These are phyloP conservation scores for Phalacrocorax carbo DNA, from an alignment of 2,113 vertebrate species.

Conservation along the genomic window DNA sequence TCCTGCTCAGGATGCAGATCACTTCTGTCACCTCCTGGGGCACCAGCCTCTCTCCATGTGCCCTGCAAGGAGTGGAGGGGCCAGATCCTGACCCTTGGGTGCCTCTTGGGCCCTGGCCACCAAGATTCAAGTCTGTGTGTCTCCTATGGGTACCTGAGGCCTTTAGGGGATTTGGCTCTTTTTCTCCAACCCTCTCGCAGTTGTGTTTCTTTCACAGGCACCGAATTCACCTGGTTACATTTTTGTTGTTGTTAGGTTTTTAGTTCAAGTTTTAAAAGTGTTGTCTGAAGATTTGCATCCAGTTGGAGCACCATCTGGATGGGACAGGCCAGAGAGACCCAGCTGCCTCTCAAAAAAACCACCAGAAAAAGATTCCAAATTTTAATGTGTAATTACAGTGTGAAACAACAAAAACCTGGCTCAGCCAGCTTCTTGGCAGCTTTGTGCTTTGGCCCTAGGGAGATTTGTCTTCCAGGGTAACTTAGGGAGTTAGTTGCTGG, in stretches of 20 bases:
- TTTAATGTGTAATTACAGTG: conserved; percentile 46
- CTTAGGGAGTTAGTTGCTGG: neutral
- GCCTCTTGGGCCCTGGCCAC: neutral
- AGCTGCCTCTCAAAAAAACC: neutral
- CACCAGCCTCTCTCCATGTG: neutral
- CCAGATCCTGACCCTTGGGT: neutral
- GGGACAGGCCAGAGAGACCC: conserved; percentile 9
- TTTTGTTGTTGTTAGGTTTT: neutral
- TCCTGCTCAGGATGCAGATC: neutral
- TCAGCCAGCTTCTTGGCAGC: conserved; percentile 12
- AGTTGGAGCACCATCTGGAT: conserved; percentile 58
- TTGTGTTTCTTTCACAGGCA: neutral
- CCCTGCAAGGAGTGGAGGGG: neutral
- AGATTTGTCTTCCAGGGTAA: neutral
- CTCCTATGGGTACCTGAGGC: neutral
- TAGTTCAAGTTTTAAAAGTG: neutral
- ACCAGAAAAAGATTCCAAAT: conserved; percentile 6
- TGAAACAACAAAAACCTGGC: conserved; percentile 4
- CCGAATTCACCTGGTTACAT: neutral
- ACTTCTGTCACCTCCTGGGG: neutral
- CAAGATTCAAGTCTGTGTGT: neutral
- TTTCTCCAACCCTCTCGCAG: neutral
- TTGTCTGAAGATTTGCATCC: conserved; percentile 9
- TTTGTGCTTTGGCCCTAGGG: neutral
- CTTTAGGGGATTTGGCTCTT: neutral